Conservation (phyloP, 2,888 invertebrate species). For the Stomorhina lunata region DNA sequence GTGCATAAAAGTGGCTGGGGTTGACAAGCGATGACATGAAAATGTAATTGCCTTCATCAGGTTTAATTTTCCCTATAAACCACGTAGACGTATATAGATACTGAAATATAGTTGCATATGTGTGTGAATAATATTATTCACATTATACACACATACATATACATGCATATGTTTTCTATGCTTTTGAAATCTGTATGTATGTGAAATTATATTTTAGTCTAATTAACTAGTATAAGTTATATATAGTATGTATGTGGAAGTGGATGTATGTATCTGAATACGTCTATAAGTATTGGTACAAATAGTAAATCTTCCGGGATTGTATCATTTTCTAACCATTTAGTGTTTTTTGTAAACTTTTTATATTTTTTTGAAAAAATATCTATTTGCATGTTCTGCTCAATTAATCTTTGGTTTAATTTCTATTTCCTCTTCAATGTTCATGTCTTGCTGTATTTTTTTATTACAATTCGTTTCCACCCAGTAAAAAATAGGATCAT, state of each 20-base stretch:
- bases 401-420: conserved; percentile 51
- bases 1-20: conserved; percentile 50
- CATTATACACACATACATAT: not conserved
- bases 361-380: not conserved
- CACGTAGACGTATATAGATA: not conserved
- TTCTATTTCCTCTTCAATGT: conserved; percentile 48
- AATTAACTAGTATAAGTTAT: not conserved
- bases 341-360: not conserved
- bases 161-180: too few species aligned
- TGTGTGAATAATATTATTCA: too few species aligned
- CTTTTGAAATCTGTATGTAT: not conserved
- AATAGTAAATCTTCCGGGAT: conserved; percentile 23
- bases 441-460: conserved; percentile 36
- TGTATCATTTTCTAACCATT: conserved; percentile 7
- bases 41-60: conserved; percentile 67
- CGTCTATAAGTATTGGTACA: not conserved
- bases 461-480: conserved; percentile 25
- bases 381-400: conserved; percentile 54
- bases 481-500: too few species aligned
- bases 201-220: not conserved
- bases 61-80: conserved; percentile 30
- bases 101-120: too few species aligned
- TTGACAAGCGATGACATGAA: conserved; percentile 64
- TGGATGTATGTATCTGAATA: not conserved
- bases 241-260: not conserved